phyloP scores from a whole-genome alignment of 2,888 invertebrate genomes.

The Apamea epomidion region DNA sequence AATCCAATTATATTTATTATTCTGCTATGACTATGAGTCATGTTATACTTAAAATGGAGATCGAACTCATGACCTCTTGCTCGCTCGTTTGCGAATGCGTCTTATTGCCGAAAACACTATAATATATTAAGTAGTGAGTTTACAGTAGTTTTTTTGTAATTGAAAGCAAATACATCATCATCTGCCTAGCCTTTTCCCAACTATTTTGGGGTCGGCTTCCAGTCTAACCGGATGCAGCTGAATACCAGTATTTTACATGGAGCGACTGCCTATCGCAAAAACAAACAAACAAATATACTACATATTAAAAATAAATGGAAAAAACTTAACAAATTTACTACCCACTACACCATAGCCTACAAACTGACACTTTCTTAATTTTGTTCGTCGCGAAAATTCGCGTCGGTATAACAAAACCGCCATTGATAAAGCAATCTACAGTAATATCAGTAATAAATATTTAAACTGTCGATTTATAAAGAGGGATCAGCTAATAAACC shows the following conservation, averaged over 20 bases:
- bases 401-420: constrained; percentile 23
- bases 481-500: constrained; percentile 82
- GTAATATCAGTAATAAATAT: constrained; percentile 79
- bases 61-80: neutral
- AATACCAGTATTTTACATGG: too few species aligned
- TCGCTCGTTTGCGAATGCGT: neutral
- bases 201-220: too few species aligned
- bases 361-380: neutral
- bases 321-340: too few species aligned
- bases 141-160: neutral
- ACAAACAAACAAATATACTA: too few species aligned
- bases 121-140: neutral
- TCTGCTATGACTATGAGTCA: neutral
- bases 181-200: too few species aligned
- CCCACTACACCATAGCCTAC: too few species aligned
- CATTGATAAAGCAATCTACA: constrained; percentile 68
- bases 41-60: neutral
- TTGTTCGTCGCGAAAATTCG: constrained; percentile 1
- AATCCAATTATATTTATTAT: neutral
- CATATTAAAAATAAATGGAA: too few species aligned
- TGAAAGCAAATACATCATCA: too few species aligned
- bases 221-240: too few species aligned
- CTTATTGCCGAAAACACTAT: neutral
- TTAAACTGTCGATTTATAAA: constrained; percentile 79
- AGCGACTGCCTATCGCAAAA: too few species aligned